These are phyloP conservation scores for Kradibia gibbosae DNA, from an alignment of 1,140 invertebrate genomes.

Conservation along the genomic window DNA sequence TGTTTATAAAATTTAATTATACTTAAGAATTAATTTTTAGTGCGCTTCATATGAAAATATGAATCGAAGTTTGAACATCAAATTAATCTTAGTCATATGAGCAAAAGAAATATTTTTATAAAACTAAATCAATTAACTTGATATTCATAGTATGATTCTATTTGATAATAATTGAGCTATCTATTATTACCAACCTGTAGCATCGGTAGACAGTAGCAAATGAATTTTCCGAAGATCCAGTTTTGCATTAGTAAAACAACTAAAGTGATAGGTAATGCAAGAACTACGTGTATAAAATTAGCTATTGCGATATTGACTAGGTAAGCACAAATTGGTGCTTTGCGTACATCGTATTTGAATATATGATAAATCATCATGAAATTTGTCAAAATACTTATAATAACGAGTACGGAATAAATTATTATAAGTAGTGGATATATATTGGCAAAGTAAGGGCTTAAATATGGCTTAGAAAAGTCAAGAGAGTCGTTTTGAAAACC, in stretches of 20 bases:
- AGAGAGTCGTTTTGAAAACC: conserved; percentile 63
- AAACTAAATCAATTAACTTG: not conserved
- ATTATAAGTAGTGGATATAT: conserved; percentile 79
- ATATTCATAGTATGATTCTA: not conserved
- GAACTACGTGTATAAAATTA: conserved; percentile 79
- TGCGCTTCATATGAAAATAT: too few species aligned
- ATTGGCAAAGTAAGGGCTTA: conserved; percentile 70
- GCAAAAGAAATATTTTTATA: too few species aligned
- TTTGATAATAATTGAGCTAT: not conserved
- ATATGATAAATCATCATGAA: conserved; percentile 76
- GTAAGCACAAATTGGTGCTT: conserved; percentile 79
- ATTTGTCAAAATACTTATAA: conserved; percentile 76
- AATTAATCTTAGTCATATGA: too few species aligned
- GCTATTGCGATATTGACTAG: conserved; percentile 80
- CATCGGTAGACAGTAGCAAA: conserved; percentile 85
- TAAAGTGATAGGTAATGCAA: conserved; percentile 80
- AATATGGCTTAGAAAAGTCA: conserved; percentile 68
- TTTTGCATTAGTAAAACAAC: conserved; percentile 81
- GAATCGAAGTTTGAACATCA: too few species aligned
- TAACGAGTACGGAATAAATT: conserved; percentile 76
- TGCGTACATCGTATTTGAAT: conserved; percentile 75
- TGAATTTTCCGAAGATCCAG: conserved; percentile 82
- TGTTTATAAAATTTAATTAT: too few species aligned
- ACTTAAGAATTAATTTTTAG: too few species aligned
- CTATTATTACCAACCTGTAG: conserved; percentile 74